Percentiles rank a stretch among this genome's conserved stretches.
Conservation (phyloP, 2,113 vertebrate species). For the Thinocorus orbignyianus region DNA sequence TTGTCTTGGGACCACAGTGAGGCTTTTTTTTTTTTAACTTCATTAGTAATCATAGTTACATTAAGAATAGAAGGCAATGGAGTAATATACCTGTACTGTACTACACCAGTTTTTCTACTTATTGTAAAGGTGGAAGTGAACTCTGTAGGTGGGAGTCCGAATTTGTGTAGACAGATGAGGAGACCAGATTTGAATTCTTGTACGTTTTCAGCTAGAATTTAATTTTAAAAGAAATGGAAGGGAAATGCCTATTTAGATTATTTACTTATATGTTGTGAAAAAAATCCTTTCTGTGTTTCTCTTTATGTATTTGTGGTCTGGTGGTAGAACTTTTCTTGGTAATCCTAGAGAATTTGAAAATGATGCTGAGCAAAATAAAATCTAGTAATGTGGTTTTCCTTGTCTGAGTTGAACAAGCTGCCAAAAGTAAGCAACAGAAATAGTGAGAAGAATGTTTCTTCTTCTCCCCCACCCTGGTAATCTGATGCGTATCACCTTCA, state of each 20-base stretch:
- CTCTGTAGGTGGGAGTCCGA: background rate
- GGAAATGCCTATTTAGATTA: background rate
- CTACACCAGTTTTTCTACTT: background rate
- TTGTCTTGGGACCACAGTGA: constrained; percentile 39
- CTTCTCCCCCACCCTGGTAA: background rate
- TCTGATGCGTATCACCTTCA: background rate
- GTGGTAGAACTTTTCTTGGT: background rate
- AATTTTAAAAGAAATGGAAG: background rate
- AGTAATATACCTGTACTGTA: background rate
- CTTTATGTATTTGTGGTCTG: background rate
- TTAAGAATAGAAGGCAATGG: constrained; percentile 12
- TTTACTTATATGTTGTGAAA: background rate
- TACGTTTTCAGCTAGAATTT: background rate
- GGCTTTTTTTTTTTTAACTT: background rate
- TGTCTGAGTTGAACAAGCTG: background rate
- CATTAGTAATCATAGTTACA: constrained; percentile 61
- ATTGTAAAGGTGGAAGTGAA: background rate
- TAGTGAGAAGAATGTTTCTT: background rate
- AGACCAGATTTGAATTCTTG: background rate
- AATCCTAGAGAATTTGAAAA: background rate
- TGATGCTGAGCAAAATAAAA: background rate
- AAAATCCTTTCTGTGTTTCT: background rate
- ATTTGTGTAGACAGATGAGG: background rate
- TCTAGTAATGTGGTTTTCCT: background rate
- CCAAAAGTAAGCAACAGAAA: background rate